These are phyloP conservation scores for Hermatobates lingyangjiaoensis DNA, from an alignment of 1,140 invertebrate species.

Conservation along the genomic window DNA sequence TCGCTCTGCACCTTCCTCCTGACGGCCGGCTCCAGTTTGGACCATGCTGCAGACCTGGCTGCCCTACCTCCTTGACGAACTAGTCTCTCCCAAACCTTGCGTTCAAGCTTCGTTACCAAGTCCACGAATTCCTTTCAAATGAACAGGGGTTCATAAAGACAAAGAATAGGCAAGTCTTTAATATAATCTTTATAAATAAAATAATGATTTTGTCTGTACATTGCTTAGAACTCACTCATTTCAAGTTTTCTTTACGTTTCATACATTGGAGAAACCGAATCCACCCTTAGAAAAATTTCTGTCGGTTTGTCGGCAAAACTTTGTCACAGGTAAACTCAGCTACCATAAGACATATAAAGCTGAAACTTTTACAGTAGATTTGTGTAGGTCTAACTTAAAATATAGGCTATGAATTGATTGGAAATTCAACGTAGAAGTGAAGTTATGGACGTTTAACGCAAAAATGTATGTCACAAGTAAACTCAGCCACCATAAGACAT, in stretches of 20 bases:
- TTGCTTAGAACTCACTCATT: not conserved
- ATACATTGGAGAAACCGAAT: not conserved
- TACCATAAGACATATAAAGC: too few relatives aligned
- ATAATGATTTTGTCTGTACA: not conserved
- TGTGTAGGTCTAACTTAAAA: too few relatives aligned
- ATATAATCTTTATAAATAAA: not conserved
- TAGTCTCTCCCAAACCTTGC: slow-evolving; percentile 38
- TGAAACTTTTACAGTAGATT: too few relatives aligned
- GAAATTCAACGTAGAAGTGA: too few relatives aligned
- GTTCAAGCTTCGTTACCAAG: slow-evolving; percentile 26
- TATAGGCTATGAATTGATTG: too few relatives aligned
- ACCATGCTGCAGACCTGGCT: slow-evolving; percentile 38
- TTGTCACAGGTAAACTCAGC: too few relatives aligned
- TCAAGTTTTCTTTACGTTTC: not conserved
- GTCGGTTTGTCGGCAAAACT: not conserved
- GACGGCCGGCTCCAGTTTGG: slow-evolving; percentile 37
- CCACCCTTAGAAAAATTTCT: not conserved
- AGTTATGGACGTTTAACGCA: too few relatives aligned
- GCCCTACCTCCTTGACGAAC: slow-evolving; percentile 38
- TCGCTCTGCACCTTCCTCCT: slow-evolving; percentile 36
- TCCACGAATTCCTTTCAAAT: slow-evolving; percentile 24
- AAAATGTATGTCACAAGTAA: too few relatives aligned
- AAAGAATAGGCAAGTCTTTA: not conserved
- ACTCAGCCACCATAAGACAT: too few relatives aligned
- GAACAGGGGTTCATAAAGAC: too few relatives aligned